phyloP scores from a whole-genome alignment of 2,113 vertebrate species.

The Sinocyclocheilus grahami region DNA sequence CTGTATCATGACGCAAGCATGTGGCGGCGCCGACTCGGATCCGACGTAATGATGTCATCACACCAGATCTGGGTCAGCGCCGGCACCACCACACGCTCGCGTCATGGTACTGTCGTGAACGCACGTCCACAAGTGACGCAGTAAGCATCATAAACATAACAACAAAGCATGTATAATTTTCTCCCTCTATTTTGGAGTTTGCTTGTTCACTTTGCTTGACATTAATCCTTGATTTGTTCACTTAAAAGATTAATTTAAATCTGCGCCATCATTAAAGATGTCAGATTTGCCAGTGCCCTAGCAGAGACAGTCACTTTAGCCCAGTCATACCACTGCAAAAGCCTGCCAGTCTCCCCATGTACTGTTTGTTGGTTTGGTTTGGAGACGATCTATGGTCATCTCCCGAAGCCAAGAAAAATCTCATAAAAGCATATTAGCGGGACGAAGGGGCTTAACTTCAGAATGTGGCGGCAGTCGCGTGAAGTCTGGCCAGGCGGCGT shows the following conservation, averaged over 20 bases:
- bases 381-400: slow-evolving; percentile 34
- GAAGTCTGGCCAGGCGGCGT: slow-evolving; percentile 54
- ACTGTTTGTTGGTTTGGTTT: slow-evolving; percentile 61
- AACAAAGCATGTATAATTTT: background rate
- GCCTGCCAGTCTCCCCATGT: slow-evolving; percentile 41
- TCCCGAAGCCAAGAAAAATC: slow-evolving; percentile 60
- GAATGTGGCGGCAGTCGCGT: slow-evolving; percentile 53
- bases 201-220: background rate
- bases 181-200: background rate
- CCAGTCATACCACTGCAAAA: slow-evolving; percentile 23
- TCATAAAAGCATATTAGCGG: slow-evolving; percentile 57
- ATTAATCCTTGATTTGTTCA: background rate
- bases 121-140: too few species aligned
- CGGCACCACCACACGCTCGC: too few species aligned
- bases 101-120: too few species aligned
- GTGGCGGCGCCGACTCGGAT: too few species aligned
- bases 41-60: too few species aligned
- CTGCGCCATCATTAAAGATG: background rate
- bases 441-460: slow-evolving; percentile 47
- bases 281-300: background rate
- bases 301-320: slow-evolving; percentile 33
- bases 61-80: too few species aligned
- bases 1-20: too few species aligned
- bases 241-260: background rate
- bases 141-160: background rate